Percentiles rank a stretch among this genome's conserved stretches.
phyloP scores from a whole-genome alignment of 1,140 invertebrate species.

The Dryas iulia region DNA sequence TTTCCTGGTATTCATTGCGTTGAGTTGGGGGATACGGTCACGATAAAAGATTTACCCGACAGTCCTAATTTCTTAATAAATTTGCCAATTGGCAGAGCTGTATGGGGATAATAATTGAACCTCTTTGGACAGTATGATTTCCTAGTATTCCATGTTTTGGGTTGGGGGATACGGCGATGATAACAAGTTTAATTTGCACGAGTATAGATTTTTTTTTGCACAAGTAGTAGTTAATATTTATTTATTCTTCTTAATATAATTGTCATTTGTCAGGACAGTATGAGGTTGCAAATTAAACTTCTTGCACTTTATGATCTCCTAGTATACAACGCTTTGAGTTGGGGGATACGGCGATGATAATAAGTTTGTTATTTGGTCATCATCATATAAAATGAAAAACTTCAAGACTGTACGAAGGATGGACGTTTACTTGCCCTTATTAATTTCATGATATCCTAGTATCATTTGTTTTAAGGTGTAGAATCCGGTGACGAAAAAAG shows the following conservation, averaged over 20 bases:
- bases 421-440: background rate
- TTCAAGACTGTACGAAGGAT: background rate
- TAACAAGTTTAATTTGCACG: too few species aligned
- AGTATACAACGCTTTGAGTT: slow-evolving; percentile 12
- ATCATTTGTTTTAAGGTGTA: background rate
- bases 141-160: slow-evolving; percentile 12
- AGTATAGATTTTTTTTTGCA: too few species aligned
- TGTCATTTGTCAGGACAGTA: background rate
- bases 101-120: background rate
- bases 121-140: background rate
- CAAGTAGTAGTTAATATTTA: too few species aligned
- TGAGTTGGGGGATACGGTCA: background rate
- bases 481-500: background rate
- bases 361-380: too few species aligned
- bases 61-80: background rate
- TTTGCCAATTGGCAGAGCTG: background rate
- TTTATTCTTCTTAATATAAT: too few species aligned
- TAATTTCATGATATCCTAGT: background rate
- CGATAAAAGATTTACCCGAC: background rate
- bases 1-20: slow-evolving; percentile 12
- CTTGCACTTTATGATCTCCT: too few species aligned
- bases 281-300: too few species aligned
- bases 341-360: too few species aligned
- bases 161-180: too few species aligned
- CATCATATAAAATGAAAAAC: too few species aligned